Conservation (phyloP, 1,140 invertebrate species). For the Monochamus saltuarius region DNA sequence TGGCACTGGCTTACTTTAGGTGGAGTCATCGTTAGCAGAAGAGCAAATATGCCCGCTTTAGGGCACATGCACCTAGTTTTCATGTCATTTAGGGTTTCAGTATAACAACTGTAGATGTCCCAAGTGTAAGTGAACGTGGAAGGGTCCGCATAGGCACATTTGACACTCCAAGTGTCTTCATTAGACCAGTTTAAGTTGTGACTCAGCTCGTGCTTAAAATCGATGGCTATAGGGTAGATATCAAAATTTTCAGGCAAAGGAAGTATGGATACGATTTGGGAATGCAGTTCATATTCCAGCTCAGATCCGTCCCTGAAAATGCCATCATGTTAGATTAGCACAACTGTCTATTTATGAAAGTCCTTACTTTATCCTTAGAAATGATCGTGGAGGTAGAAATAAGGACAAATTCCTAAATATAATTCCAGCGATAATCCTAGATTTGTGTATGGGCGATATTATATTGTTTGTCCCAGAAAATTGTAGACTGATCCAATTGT, state of each 20-base stretch:
- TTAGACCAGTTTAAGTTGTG: slow-evolving; percentile 15
- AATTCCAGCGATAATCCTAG: slow-evolving; percentile 32
- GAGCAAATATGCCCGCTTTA: slow-evolving; percentile 59
- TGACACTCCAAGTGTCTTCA: slow-evolving; percentile 53
- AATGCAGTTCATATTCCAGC: slow-evolving; percentile 66
- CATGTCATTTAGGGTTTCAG: slow-evolving; percentile 53
- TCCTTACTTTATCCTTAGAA: slow-evolving; percentile 58
- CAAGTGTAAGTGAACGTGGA: slow-evolving; percentile 49
- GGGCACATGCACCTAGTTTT: slow-evolving; percentile 61
- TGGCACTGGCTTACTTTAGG: slow-evolving; percentile 59
- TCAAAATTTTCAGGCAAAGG: slow-evolving; percentile 5
- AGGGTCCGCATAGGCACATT: slow-evolving; percentile 54
- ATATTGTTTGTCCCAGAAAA: slow-evolving; percentile 4
- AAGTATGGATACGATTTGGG: slow-evolving; percentile 54
- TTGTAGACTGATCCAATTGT: slow-evolving; percentile 7
- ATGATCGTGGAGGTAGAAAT: slow-evolving; percentile 56
- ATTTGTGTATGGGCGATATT: not conserved
- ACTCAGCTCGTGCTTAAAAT: slow-evolving; percentile 9
- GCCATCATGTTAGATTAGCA: not conserved
- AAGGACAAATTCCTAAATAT: slow-evolving; percentile 57
- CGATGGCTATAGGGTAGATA: slow-evolving; percentile 9
- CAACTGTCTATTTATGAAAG: not conserved
- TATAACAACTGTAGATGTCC: slow-evolving; percentile 58
- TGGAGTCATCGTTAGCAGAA: slow-evolving; percentile 59
- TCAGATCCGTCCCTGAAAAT: slow-evolving; percentile 62